Base-by-base conservation (phyloP, 2,888 invertebrate species). In the Macropis europaea region DNA sequence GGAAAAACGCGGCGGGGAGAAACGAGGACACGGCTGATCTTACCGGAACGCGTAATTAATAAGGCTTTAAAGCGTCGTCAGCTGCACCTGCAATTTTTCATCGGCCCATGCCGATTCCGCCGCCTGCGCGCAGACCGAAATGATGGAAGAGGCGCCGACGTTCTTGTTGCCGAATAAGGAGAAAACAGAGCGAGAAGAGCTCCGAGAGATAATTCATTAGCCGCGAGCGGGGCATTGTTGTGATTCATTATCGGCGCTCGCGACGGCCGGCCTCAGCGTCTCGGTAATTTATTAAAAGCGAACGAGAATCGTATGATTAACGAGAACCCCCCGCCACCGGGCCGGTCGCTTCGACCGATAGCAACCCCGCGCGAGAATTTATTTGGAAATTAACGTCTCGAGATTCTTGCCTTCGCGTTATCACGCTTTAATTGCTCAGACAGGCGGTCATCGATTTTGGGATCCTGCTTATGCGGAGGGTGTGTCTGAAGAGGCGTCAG, bases 41-140 rank as follows among this genome's bases (percentile, higher is more conserved):
- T 54, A 66, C 62, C 60, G 70, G 60, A 67, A n/a, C n/a, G n/a
- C 70, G 77, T 83, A 82, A 83, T 83, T 83, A 83, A 83, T 82
- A 83, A 83, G 79, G 79, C 74, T 76, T 79, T 77, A 77, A 81
- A 75, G 81, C 68, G 81, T 82, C 77, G 81, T 77, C 82, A 83
- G 83, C 76, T 83, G 83, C 80, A 68, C 81, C 81, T 76, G 81
- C 62, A 82, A 83, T 83, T 84, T 82, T 82, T 84, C 84, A 81
- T 74, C 48, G 47, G 34, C 62, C 59, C 60, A 68, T 62, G 69
- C 74, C 73, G 66, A 63, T 64, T 53, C 48, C 30, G 22, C 63
- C 54, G 53, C 40, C 26, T 42, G 43, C 47, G 73, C 61, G 61
- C 73, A 63, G 79, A 76, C 73, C 71, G 69, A 79, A 78, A 74